Base-by-base conservation (phyloP, 1,140 invertebrate species). In the Ectropis grisescens region DNA sequence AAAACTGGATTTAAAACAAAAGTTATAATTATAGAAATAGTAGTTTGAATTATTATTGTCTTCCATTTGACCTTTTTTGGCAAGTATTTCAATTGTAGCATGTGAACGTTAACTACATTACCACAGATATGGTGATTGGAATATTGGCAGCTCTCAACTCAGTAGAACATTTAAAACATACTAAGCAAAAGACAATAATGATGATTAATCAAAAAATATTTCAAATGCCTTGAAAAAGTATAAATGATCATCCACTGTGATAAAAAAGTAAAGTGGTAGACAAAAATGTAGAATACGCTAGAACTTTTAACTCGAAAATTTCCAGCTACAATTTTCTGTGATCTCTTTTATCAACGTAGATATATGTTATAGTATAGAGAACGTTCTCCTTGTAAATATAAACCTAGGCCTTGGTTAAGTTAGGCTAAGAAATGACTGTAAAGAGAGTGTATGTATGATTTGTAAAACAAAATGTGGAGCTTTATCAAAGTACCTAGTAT, bases 321-420 rank as follows among this genome's bases (percentile, higher is more conserved):
- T 82, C 76, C 76, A 82, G 78, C 82, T 83, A 82, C 80, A 82
- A 82, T 83, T 83, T 83, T 83, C 79, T 83, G 82, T 83, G 82
- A 83, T 83, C 82, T 83, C 82, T 83, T 75, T 70, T 75, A 82
- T 80, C 70, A 74, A 65, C 74, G 59, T 81, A 78, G 65, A 58
- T 81, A 74, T 19, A 74, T 67, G 56, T 65, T 58, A 72, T 70
- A 71, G 58, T 66, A 45, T 68, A 61, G 69, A 68, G 16, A 57
- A 54, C 68, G 65, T 62, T 52, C 43, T 52, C 52, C 62, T 68
- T 75, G 66, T 79, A 74, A 78, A 79, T 79, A 76, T 60, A 62
- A 69, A 33, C 38, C 56, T 53, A 59, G 33, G 34, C 42, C 29
- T 41, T n/a, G 50, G 14, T 31, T 66, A 66, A 58, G 47, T 47